A percentile compares a stretch with the other conserved stretches of the same genome.
These are phyloP conservation scores for Temnothorax ravouxi DNA, from an alignment of 2,888 invertebrate species.

Conservation along the genomic window DNA sequence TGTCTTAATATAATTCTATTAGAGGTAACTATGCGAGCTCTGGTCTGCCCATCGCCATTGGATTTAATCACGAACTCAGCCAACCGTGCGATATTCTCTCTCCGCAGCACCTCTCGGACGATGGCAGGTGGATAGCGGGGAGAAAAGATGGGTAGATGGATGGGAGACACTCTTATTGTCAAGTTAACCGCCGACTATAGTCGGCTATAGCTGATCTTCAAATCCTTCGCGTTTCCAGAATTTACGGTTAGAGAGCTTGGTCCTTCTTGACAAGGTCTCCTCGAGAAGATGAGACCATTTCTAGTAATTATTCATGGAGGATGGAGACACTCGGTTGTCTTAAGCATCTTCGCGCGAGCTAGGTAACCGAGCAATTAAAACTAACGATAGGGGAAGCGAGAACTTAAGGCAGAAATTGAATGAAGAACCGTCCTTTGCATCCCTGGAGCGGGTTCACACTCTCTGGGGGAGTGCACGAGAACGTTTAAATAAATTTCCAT, in stretches of 20 bases:
- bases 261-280: constrained; percentile 14
- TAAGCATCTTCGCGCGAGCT: constrained; percentile 22
- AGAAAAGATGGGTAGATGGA: background rate
- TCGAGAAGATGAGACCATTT: constrained; percentile 42
- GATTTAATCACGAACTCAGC: constrained; percentile 85
- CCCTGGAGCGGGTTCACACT: background rate
- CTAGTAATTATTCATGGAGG: constrained; percentile 53
- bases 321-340: constrained; percentile 35
- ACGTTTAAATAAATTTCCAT: constrained; percentile 36
- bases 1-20: constrained; percentile 86
- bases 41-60: constrained; percentile 82
- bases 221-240: constrained; percentile 48
- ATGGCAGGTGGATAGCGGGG: background rate
- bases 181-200: constrained; percentile 80
- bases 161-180: constrained; percentile 74
- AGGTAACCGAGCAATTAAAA: constrained; percentile 46
- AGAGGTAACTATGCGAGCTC: constrained; percentile 85
- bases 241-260: background rate
- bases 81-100: constrained; percentile 83
- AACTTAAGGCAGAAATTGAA: constrained; percentile 20
- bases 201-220: constrained; percentile 71
- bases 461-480: background rate
- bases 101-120: constrained; percentile 65
- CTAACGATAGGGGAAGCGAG: background rate
- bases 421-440: background rate